A percentile compares a stretch with the other conserved stretches of the same genome.
phyloP scores from a whole-genome alignment of 2,113 vertebrate genomes.

The Laticauda laticaudata region DNA sequence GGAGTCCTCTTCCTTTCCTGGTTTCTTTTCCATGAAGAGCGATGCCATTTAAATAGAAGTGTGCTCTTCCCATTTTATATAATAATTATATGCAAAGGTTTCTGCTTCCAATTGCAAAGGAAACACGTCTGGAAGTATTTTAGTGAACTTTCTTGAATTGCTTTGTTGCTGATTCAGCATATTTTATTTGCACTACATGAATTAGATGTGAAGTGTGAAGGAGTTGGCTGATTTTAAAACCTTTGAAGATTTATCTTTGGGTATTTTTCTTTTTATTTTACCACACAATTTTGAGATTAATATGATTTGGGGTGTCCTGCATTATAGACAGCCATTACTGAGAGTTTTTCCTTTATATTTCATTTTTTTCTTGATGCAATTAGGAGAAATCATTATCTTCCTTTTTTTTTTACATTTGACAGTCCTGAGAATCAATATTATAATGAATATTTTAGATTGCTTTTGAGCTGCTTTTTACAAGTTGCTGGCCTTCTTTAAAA shows the following conservation, averaged over 20 bases:
- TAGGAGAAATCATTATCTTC: conserved; percentile 34
- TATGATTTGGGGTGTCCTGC: conserved; percentile 24
- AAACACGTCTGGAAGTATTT: background rate
- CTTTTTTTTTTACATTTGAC: conserved; percentile 29
- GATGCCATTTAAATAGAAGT: background rate
- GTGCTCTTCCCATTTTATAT: background rate
- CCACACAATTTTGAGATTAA: conserved; percentile 7
- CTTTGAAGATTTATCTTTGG: conserved; percentile 33
- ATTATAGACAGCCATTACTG: conserved; percentile 36
- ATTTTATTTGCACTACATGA: conserved; percentile 34
- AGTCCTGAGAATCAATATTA: conserved; percentile 49
- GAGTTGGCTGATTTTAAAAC: conserved; percentile 30
- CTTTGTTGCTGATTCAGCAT: conserved; percentile 14
- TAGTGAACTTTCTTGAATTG: conserved; percentile 5
- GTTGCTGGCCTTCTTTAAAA: background rate
- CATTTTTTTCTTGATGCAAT: conserved; percentile 21
- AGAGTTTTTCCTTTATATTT: conserved; percentile 8
- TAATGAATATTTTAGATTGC: conserved; percentile 34
- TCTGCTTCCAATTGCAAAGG: background rate
- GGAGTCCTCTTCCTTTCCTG: background rate
- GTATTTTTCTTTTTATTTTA: background rate
- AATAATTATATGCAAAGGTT: background rate
- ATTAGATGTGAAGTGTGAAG: conserved; percentile 37
- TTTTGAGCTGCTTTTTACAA: conserved; percentile 21
- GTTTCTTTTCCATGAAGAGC: background rate